Conservation (phyloP, 2,797 vertebrate genomes). For the Heteromormyrus szaboi region DNA sequence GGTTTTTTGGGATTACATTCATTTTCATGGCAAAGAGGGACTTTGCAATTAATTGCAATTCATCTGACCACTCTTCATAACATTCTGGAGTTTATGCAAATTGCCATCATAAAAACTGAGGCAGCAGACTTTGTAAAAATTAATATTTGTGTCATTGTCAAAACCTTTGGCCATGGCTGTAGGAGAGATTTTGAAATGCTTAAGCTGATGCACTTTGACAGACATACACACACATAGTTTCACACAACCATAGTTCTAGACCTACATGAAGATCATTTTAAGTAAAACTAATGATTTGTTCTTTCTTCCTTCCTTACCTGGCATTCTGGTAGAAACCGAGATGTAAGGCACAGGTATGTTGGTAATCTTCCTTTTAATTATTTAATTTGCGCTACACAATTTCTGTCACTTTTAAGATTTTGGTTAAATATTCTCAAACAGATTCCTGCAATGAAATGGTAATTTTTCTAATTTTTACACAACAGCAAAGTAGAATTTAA, state of each 20-base stretch:
- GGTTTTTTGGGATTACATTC: not conserved
- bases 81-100: not conserved
- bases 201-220: not conserved
- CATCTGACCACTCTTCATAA: not conserved
- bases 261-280: not conserved
- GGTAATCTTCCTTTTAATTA: not conserved
- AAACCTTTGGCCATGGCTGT: not conserved
- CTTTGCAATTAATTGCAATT: not conserved
- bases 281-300: slow-evolving; percentile 23
- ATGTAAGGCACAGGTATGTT: slow-evolving; percentile 75
- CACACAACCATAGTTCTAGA: not conserved
- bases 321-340: slow-evolving; percentile 65
- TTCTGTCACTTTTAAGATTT: not conserved
- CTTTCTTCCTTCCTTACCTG: slow-evolving; percentile 41
- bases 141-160: not conserved
- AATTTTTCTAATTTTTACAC: not conserved
- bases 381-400: not conserved
- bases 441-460: not conserved
- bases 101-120: not conserved
- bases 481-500: not conserved
- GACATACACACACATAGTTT: not conserved
- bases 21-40: not conserved
- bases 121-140: not conserved
- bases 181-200: not conserved
- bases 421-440: not conserved